Conservation (phyloP, 2,113 vertebrate species). For the Nyctibius bracteatus region DNA sequence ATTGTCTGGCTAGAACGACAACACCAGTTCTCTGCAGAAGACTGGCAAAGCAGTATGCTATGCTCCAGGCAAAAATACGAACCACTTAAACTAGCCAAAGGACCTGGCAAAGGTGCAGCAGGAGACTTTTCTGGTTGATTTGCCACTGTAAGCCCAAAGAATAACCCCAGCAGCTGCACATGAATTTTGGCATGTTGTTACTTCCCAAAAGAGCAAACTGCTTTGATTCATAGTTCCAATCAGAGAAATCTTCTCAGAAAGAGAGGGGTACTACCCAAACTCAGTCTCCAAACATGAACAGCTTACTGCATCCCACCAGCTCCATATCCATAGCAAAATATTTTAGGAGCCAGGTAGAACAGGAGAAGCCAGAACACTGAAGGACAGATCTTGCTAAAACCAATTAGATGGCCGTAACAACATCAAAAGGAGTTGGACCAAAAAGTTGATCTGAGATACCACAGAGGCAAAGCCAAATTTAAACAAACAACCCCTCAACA, state of each 20-base stretch:
- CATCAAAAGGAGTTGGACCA: neutral
- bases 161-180: neutral
- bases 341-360: neutral
- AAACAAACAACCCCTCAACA: neutral
- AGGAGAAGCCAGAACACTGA: neutral
- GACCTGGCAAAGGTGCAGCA: neutral
- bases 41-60: neutral
- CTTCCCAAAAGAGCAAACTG: neutral
- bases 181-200: slow-evolving; percentile 1
- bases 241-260: neutral
- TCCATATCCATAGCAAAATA: neutral
- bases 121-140: neutral
- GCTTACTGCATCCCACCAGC: neutral
- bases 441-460: neutral
- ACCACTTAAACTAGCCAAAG: neutral
- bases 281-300: neutral
- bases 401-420: neutral
- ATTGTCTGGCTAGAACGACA: neutral
- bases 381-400: neutral
- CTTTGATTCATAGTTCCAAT: neutral
- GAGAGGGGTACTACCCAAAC: neutral
- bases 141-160: neutral
- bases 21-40: neutral
- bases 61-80: neutral
- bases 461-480: neutral